These are phyloP conservation scores for Papilio machaon DNA, from an alignment of 1,140 invertebrate species.

Conservation along the genomic window DNA sequence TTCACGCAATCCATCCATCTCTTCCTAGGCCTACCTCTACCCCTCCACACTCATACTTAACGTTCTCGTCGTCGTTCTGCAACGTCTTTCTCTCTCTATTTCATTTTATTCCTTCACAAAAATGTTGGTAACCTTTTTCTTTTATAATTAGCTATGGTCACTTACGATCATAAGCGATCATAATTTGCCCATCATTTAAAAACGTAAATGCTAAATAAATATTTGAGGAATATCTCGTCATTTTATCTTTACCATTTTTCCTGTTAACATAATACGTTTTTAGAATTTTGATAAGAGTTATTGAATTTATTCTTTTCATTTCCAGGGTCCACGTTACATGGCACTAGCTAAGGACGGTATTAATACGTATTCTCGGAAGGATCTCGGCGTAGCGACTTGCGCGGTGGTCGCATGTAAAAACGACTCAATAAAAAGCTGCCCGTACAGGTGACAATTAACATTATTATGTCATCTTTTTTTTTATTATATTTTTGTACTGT, in stretches of 20 bases:
- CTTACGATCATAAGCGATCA: too few relatives aligned
- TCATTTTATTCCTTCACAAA: too few relatives aligned
- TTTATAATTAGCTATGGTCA: too few relatives aligned
- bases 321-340: conserved; percentile 60
- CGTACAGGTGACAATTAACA: conserved; percentile 54
- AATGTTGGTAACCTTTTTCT: too few relatives aligned
- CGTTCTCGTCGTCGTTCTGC: too few relatives aligned
- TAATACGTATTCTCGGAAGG: conserved; percentile 55
- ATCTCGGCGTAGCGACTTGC: conserved; percentile 56
- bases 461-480: background rate
- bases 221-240: background rate
- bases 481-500: too few relatives aligned
- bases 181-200: too few relatives aligned
- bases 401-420: conserved; percentile 60
- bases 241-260: background rate
- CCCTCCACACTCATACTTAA: too few relatives aligned
- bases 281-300: background rate
- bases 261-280: background rate
- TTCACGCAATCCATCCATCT: too few relatives aligned
- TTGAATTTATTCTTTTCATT: conserved; percentile 16
- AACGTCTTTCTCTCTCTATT: too few relatives aligned
- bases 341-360: conserved; percentile 62
- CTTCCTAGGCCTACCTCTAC: too few relatives aligned
- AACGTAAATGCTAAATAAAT: too few relatives aligned
- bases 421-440: conserved; percentile 56